Evolutionary conservation across 2,797 vertebrate genomes (phyloP), one percentile per base, ranked within the genome.

Genomic region (Hafferia zeledoni): DNA sequence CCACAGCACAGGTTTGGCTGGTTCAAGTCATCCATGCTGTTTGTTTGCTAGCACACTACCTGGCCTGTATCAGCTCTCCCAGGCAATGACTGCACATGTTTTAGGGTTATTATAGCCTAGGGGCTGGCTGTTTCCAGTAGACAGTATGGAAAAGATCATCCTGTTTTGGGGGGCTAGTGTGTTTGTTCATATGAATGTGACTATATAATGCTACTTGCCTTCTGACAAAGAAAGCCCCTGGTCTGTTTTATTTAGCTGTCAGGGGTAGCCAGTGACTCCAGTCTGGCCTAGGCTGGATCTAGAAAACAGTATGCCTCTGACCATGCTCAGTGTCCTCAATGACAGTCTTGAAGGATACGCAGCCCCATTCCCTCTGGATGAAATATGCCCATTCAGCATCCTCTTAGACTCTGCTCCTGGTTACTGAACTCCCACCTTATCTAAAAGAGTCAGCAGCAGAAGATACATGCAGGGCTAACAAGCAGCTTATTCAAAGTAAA

Each of bases 231-330:
- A 8, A 83, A 77, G 37, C 9, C 33, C 15, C 15, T 39, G 30
- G 41, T 71, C 56, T 90, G n/a, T 60, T 91, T 81, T 80, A 68
- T 64, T 70, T 61, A 68, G 53, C 76, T 87, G 27, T 50, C 55
- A 61, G 30, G 31, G 15, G 16, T 27, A 89, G 63, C 19, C 72
- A 78, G 41, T 28, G 9, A 78, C 53, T 90, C 60, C 46, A 17
- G 15, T 71, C 49, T 53, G 75, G 47, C 52, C 23, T 33, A 63
- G 23, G 24, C 28, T 74, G 46, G 27, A 49, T 67, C 25, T 25
- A 68, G 74, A 37, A 50, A 80, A 68, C 11, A 68, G 43, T 17
- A 43, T 4, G 2, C 10, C 43, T 86, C 65, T 65, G 69, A 61
- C 22, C 7, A 43, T 31, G 57, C 46, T 60, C 44, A 60, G 44